Conservation (phyloP, 2,888 invertebrate species). For the Chrysolina americana region DNA sequence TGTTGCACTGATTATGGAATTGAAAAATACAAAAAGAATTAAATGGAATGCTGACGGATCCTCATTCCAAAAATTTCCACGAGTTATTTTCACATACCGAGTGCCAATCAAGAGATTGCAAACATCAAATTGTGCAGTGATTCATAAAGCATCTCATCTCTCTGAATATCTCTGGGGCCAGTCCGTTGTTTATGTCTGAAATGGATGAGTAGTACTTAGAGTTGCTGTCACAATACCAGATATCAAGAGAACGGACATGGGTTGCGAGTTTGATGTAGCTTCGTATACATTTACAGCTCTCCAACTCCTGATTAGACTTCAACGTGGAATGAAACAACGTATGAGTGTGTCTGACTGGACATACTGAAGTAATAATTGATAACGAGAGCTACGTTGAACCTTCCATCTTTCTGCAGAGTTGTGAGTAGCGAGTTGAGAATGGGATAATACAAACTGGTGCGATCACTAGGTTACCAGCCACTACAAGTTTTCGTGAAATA, state of each 20-base stretch:
- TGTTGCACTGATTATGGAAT: too few species aligned
- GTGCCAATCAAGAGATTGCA: slow-evolving; percentile 1
- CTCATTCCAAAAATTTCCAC: background rate
- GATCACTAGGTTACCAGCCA: too few species aligned
- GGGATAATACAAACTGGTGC: too few species aligned
- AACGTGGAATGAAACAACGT: background rate
- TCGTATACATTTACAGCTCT: background rate
- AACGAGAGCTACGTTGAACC: too few species aligned
- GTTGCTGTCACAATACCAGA: background rate
- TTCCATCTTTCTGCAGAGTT: too few species aligned
- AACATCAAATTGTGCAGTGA: background rate
- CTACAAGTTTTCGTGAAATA: too few species aligned
- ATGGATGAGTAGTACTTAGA: background rate
- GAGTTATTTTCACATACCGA: background rate
- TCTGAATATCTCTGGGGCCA: background rate
- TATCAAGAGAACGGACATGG: background rate
- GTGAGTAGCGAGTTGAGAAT: too few species aligned
- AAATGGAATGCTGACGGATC: too few species aligned
- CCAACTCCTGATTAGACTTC: background rate
- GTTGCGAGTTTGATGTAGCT: background rate
- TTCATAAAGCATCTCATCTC: background rate
- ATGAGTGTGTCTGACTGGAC: background rate
- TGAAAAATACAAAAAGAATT: too few species aligned
- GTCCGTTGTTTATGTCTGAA: background rate
- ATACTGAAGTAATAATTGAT: background rate